Conservation (phyloP, 2,797 vertebrate species). For the Heteromormyrus szaboi region DNA sequence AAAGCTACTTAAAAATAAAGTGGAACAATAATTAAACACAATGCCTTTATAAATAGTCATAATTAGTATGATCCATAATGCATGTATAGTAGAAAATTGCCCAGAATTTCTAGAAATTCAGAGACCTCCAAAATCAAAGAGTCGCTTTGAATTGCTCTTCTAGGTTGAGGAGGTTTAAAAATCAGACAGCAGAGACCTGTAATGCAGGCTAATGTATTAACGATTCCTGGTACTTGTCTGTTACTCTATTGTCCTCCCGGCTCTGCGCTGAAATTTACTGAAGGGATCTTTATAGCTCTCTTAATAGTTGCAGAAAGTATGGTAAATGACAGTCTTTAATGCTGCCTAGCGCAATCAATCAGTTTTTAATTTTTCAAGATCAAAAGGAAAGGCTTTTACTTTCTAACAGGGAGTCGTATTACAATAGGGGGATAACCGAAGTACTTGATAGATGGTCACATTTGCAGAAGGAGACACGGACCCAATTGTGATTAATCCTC, state of each 20-base stretch:
- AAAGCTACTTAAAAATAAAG: background rate
- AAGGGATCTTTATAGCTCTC: conserved; percentile 37
- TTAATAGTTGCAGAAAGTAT: conserved; percentile 43
- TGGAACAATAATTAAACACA: background rate
- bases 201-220: conserved; percentile 29
- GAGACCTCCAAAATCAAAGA: background rate
- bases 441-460: conserved; percentile 57
- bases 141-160: background rate
- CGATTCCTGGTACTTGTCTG: conserved; percentile 25
- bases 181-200: background rate
- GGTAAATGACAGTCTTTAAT: conserved; percentile 44
- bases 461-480: conserved; percentile 53
- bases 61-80: background rate
- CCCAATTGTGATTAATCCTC: conserved; percentile 65
- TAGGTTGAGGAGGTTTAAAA: background rate
- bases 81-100: background rate
- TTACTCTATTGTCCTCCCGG: conserved; percentile 21
- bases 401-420: conserved; percentile 38
- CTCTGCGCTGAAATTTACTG: background rate
- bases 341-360: conserved; percentile 54
- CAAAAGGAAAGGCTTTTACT: conserved; percentile 29
- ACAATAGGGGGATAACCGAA: conserved; percentile 34
- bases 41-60: background rate
- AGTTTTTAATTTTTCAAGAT: conserved; percentile 39
- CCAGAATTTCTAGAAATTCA: background rate